Evolutionary conservation across 2,888 invertebrate species (phyloP).

Genomic region (Dolichopus griseipennis): DNA sequence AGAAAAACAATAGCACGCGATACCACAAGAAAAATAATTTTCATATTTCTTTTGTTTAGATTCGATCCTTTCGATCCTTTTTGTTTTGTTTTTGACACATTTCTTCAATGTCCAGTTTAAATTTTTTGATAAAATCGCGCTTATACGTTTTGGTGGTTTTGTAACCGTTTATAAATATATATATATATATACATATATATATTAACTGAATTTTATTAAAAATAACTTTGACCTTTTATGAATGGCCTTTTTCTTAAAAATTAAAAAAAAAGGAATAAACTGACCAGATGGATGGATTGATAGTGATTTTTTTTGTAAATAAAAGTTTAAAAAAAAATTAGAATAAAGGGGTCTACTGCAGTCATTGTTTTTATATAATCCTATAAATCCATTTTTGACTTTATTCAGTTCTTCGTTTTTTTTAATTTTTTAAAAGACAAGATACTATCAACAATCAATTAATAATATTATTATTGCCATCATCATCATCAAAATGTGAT

Average conservation of each 20-base stretch:
- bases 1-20: constrained; percentile 4
- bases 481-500: not conserved
- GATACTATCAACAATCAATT: not conserved
- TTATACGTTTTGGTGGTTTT: not conserved
- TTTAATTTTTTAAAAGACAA: not conserved
- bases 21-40: not conserved
- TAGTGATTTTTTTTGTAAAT: not conserved
- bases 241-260: not conserved
- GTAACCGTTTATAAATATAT: not conserved
- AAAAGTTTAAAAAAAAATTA: not conserved
- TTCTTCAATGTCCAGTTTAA: no score
- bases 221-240: not conserved
- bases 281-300: constrained; percentile 3
- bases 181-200: no score
- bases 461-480: constrained; percentile 1
- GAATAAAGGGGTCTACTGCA: not conserved
- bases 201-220: no score
- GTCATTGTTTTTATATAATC: not conserved
- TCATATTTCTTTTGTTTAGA: not conserved
- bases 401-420: not conserved
- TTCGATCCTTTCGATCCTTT: not conserved
- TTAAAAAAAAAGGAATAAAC: not conserved
- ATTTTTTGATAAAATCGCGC: not conserved
- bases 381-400: not conserved
- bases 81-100: not conserved